Evolutionary conservation across 1,140 invertebrate genomes (phyloP), one percentile per base, ranked within the genome.

Genomic region (Platyscapa corneri): DNA sequence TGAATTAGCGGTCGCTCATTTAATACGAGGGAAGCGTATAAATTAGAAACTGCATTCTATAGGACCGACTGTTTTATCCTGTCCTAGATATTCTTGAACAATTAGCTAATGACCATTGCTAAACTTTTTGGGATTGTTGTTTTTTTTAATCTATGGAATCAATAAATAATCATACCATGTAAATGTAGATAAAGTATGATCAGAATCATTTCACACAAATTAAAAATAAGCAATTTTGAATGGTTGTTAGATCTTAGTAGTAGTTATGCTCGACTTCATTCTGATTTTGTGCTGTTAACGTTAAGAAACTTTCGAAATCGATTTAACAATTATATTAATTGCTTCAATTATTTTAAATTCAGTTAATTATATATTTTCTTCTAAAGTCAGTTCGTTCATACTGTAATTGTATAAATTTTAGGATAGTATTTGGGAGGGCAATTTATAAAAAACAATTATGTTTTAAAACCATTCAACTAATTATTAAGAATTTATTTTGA

Each of bases 81-180:
- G 70, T 16, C 65, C 65, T 18, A 74, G 60, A 67, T 81, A 39
- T 30, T 81, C 65, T 81, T 39, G 39, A 23, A 39, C 64, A 67
- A 81, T 81, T 81, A 81, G 78, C 78, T 81, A 81, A 81, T 81
- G 78, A 81, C 64, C 30, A 10, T 12, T 39, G 49, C 3, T 78
- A 37, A 32, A 78, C 46, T 78, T 37, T 34, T 76, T 27, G 74
- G 27, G 27, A 14, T 1, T 42, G 10, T 16, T 70, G 12, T 70
- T 70, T 1, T 60, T 23, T 60, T 60, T 60, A 60, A 60, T 60
- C 0, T 60, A 27, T 60, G 1, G 56, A 60, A 60, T 27, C 23
- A 23, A 14, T 60, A 27, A 60, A 60, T 60, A 2, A 46, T 46
- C 6, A 46, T 5, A 46, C 5, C 12, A 46, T n/a, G n/a, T n/a